Percentiles rank a stretch among this genome's conserved stretches.
These are phyloP conservation scores for Bostrychus sinensis DNA, from an alignment of 2,113 vertebrate genomes.

Conservation along the genomic window DNA sequence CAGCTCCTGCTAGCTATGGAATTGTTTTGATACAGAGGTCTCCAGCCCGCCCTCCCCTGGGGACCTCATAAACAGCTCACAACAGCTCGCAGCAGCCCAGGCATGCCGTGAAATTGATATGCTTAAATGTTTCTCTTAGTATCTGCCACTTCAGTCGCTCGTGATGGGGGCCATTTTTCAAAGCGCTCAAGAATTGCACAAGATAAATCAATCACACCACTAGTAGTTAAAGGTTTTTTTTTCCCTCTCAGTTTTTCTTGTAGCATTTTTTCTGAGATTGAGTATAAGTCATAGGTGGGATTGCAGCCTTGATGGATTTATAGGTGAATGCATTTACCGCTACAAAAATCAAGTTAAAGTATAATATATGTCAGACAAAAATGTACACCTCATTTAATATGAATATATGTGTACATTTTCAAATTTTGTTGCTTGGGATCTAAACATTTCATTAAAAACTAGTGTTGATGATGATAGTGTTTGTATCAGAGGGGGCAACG, in stretches of 20 bases:
- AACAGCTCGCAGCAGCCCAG: slow-evolving; percentile 46
- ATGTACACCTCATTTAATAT: too few species aligned
- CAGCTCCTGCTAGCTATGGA: slow-evolving; percentile 64
- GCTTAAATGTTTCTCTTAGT: slow-evolving; percentile 44
- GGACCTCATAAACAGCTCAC: slow-evolving; percentile 51
- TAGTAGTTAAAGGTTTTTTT: slow-evolving; percentile 20
- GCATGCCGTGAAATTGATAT: slow-evolving; percentile 42
- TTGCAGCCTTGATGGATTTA: background rate
- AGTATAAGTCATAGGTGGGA: slow-evolving; percentile 5
- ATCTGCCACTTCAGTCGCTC: slow-evolving; percentile 20
- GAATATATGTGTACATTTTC: too few species aligned
- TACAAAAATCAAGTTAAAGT: too few species aligned
- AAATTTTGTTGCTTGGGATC: too few species aligned
- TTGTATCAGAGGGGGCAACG: too few species aligned
- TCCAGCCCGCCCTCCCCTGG: slow-evolving; percentile 42
- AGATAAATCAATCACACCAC: slow-evolving; percentile 27
- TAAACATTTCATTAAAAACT: too few species aligned
- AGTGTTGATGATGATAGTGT: too few species aligned
- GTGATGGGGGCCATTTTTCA: slow-evolving; percentile 24
- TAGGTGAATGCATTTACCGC: background rate
- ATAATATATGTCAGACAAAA: too few species aligned
- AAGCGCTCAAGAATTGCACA: slow-evolving; percentile 4
- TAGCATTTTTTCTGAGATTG: background rate
- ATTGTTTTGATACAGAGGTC: slow-evolving; percentile 71
- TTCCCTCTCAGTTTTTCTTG: slow-evolving; percentile 1